phyloP scores from a whole-genome alignment of 1,140 invertebrate species.

The Manduca sexta region DNA sequence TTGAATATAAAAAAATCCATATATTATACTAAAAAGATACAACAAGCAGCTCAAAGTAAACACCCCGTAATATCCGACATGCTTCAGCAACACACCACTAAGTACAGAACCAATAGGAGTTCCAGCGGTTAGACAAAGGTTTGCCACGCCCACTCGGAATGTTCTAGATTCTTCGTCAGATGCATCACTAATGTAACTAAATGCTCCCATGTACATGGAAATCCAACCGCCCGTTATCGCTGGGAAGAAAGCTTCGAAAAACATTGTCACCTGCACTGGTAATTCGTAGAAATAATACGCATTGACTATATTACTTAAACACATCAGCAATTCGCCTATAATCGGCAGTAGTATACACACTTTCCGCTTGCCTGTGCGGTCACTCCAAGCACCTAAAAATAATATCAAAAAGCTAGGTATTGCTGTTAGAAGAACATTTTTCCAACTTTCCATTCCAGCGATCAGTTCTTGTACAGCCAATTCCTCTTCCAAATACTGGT shows the following conservation, averaged over 20 bases:
- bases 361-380: conserved; percentile 80
- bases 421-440: conserved; percentile 65
- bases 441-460: conserved; percentile 73
- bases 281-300: conserved; percentile 81
- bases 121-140: conserved; percentile 72
- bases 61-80: conserved; percentile 86
- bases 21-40: conserved; percentile 81
- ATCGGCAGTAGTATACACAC: conserved; percentile 86
- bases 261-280: conserved; percentile 81
- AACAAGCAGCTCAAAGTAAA: conserved; percentile 81
- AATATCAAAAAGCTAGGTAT: conserved; percentile 71
- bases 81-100: conserved; percentile 78
- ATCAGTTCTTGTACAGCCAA: conserved; percentile 70
- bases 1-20: conserved; percentile 78
- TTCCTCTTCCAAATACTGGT: conserved; percentile 56
- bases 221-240: conserved; percentile 75
- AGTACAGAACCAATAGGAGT: conserved; percentile 83
- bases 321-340: conserved; percentile 82
- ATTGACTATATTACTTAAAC: conserved; percentile 81
- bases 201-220: conserved; percentile 74
- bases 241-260: conserved; percentile 68
- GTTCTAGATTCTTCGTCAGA: conserved; percentile 75
- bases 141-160: conserved; percentile 73
- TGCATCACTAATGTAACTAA: conserved; percentile 76
- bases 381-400: conserved; percentile 77